These are phyloP conservation scores for Arothron firmamentum DNA, from an alignment of 2,113 vertebrate genomes.

Conservation along the genomic window DNA sequence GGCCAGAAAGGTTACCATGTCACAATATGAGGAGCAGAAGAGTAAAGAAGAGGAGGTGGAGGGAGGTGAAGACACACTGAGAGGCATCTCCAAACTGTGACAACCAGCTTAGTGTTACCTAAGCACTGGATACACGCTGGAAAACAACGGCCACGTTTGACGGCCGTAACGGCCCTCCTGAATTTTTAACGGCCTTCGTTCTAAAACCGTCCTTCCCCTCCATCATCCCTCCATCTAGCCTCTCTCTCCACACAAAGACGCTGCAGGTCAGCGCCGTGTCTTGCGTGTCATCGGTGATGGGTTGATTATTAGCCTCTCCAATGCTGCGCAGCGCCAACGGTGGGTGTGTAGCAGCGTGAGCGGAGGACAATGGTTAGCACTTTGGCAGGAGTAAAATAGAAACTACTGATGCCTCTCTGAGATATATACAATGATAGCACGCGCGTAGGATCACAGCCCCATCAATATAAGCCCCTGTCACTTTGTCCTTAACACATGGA, in stretches of 20 bases:
- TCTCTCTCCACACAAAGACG: conserved; percentile 22
- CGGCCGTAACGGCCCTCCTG: conserved; percentile 56
- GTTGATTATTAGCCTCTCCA: conserved; percentile 25
- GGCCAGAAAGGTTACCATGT: conserved; percentile 4
- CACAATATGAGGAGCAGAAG: conserved; percentile 1
- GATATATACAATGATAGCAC: no score
- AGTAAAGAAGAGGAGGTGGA: conserved; percentile 8
- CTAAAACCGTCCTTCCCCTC: conserved; percentile 36
- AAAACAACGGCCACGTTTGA: conserved; percentile 64
- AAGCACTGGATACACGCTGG: conserved; percentile 67
- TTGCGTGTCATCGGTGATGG: conserved; percentile 53
- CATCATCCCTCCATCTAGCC: conserved; percentile 19
- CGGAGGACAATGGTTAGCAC: background rate
- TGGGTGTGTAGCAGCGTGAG: background rate
- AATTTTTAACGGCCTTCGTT: conserved; percentile 64
- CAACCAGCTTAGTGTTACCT: conserved; percentile 69
- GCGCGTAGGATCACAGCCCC: no score
- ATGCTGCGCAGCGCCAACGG: conserved; percentile 1
- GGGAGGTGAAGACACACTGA: conserved; percentile 2
- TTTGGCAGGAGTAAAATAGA: conserved; percentile 12
- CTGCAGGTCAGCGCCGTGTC: conserved; percentile 36
- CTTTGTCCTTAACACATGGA: no score
- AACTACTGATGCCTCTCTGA: background rate
- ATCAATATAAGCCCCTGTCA: no score
- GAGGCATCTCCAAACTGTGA: conserved; percentile 44